Conservation (phyloP, 2,113 vertebrate genomes). For the Crocuta crocuta region DNA sequence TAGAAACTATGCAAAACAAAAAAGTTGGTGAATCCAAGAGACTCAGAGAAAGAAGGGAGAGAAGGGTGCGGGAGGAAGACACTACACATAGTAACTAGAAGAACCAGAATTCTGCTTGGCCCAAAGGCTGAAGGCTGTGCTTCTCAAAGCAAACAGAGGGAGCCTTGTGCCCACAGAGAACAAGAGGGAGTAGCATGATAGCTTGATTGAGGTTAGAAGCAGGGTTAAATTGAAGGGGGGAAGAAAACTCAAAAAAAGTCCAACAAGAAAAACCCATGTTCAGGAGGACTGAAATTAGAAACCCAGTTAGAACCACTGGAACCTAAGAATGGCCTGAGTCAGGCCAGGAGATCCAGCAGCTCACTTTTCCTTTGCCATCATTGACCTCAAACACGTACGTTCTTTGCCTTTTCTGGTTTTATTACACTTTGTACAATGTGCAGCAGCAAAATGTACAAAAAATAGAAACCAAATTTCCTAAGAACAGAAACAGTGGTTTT, state of each 20-base stretch:
- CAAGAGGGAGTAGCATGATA: not conserved
- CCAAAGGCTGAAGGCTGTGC: not conserved
- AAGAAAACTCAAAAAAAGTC: not conserved
- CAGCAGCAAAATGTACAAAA: conserved; percentile 50
- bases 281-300: conserved; percentile 52
- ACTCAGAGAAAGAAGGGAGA: not conserved
- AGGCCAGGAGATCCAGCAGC: not conserved
- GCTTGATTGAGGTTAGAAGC: not conserved
- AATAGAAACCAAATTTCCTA: conserved; percentile 64
- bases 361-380: conserved; percentile 33
- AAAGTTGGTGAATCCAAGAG: not conserved
- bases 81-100: not conserved
- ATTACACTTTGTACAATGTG: conserved; percentile 51
- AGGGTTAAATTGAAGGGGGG: not conserved
- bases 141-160: conserved; percentile 45
- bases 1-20: not conserved
- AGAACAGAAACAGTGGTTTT: conserved; percentile 70
- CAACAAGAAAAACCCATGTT: conserved; percentile 57
- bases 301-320: conserved; percentile 39
- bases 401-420: conserved; percentile 69
- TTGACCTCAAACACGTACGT: conserved; percentile 49
- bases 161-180: conserved; percentile 51
- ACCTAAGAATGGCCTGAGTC: conserved; percentile 40
- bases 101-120: conserved; percentile 13
- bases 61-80: not conserved